Evolutionary conservation across 2,113 vertebrate genomes (phyloP).

Genomic region (Cairina moschata): DNA sequence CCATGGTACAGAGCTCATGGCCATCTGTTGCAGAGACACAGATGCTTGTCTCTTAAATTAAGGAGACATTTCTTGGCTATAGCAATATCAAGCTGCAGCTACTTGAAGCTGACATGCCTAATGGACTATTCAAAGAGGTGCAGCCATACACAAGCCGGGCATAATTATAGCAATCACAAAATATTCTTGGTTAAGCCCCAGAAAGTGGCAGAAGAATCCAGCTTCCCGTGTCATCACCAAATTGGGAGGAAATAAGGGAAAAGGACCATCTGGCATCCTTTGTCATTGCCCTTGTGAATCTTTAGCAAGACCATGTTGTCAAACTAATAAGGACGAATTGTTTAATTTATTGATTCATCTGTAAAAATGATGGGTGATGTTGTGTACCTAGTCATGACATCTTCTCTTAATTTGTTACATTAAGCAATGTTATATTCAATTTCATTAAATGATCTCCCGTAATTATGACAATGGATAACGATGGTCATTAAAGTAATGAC

Average conservation of each 20-base stretch:
- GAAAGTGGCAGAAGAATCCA: neutral
- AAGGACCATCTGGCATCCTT: neutral
- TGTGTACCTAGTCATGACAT: slow-evolving; percentile 40
- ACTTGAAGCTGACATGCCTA: neutral
- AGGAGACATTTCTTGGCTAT: neutral
- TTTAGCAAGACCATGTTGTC: neutral
- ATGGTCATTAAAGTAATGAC: slow-evolving; percentile 68
- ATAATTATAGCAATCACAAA: neutral
- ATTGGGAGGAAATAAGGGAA: neutral
- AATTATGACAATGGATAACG: slow-evolving; percentile 67
- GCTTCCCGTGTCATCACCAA: neutral
- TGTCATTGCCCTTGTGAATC: neutral
- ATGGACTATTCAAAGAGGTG: neutral
- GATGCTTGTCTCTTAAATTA: neutral
- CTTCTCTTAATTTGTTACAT: slow-evolving; percentile 57
- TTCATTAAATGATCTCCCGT: slow-evolving; percentile 56
- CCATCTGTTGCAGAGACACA: neutral
- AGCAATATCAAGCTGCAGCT: neutral
- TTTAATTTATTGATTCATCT: slow-evolving; percentile 43
- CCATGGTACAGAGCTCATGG: neutral
- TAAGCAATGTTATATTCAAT: slow-evolving; percentile 26
- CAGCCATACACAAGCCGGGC: neutral
- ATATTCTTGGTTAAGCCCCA: neutral
- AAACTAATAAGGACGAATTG: neutral
- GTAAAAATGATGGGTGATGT: slow-evolving; percentile 29